phyloP scores from a whole-genome alignment of 2,888 invertebrate species.

The Cylindroiulus punctatus region DNA sequence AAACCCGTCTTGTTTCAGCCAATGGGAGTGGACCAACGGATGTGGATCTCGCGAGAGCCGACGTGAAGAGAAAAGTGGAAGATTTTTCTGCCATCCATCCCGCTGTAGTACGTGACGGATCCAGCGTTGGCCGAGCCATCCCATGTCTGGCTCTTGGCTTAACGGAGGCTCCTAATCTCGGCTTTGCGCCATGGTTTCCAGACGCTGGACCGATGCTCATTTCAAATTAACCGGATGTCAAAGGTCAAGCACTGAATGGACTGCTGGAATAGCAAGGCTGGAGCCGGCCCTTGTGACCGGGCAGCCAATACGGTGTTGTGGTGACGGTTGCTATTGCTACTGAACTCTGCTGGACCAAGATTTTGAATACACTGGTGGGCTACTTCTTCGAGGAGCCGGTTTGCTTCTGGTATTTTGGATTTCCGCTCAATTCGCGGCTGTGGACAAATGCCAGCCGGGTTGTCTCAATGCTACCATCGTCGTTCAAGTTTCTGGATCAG shows the following conservation, averaged over 20 bases:
- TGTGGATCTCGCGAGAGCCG: conserved; percentile 37
- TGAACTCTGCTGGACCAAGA: not conserved
- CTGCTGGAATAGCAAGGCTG: not conserved
- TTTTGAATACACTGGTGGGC: not conserved
- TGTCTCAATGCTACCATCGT: too few species aligned
- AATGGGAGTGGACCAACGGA: not conserved
- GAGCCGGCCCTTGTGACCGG: not conserved
- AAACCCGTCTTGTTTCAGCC: not conserved
- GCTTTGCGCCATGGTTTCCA: not conserved
- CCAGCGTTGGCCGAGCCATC: not conserved
- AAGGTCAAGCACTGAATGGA: not conserved
- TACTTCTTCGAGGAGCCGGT: not conserved
- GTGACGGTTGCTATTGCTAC: conserved; percentile 34
- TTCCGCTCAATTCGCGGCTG: too few species aligned
- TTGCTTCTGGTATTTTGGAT: too few species aligned
- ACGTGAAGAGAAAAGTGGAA: not conserved
- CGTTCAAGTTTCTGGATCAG: too few species aligned
- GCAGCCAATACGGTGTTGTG: not conserved
- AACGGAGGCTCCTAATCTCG: not conserved
- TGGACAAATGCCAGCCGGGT: too few species aligned
- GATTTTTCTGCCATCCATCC: conserved; percentile 20
- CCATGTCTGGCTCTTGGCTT: not conserved
- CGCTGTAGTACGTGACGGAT: not conserved
- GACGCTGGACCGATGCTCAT: not conserved
- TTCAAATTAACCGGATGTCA: conserved; percentile 2